Evolutionary conservation across 2,113 vertebrate genomes (phyloP), one percentile per base, ranked within the genome.

Genomic region (Trogon melanurus): DNA sequence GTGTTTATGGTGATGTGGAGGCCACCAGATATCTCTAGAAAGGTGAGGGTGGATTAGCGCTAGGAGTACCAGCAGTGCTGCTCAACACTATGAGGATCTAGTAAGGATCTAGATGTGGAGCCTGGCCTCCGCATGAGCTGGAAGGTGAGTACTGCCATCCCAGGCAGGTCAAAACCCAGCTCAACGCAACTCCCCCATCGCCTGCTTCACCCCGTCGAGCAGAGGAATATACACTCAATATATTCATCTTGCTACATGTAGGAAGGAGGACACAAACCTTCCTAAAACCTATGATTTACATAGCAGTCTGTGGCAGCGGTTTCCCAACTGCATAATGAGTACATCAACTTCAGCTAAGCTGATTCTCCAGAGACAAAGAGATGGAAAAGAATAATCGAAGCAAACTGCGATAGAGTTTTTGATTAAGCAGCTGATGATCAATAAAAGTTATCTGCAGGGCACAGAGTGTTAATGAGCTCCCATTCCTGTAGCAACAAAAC

Each of bases 351-450:
- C 16, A 70, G 82, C 70, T 56, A n/a, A 78, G n/a, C 54, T 82
- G 82, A 85, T 79, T 79, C 95, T 66, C 92, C 48, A 82, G 86
- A 84, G 88, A 91, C 81, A 65, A 92, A 76, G 83, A 89, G 62
- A 81, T 58, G 73, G 66, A 82, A 95, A 94, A 93, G 79, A 92
- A 75, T 85, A 88, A 94, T 96, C 84, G 32, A 95, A 95, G 75
- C 51, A 73, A 93, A 79, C 75, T 65, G 61, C 80, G 91, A 94
- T 81, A 96, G 94, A 87, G 92, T 74, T 94, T 94, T 94, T 96
- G 93, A 96, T 95, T 91, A 97, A 95, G 86, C 89, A 91, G 86
- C 26, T 90, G 84, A 83, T 94, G 92, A 97, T 97, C 97, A 95
- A 97, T 97, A 96, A 48, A 93, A 97, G 90, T 84, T 94, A 88